Percentiles rank a stretch among this genome's conserved stretches.
These are phyloP conservation scores for Pipra filicauda DNA, from an alignment of 2,113 vertebrate genomes.

Conservation along the genomic window DNA sequence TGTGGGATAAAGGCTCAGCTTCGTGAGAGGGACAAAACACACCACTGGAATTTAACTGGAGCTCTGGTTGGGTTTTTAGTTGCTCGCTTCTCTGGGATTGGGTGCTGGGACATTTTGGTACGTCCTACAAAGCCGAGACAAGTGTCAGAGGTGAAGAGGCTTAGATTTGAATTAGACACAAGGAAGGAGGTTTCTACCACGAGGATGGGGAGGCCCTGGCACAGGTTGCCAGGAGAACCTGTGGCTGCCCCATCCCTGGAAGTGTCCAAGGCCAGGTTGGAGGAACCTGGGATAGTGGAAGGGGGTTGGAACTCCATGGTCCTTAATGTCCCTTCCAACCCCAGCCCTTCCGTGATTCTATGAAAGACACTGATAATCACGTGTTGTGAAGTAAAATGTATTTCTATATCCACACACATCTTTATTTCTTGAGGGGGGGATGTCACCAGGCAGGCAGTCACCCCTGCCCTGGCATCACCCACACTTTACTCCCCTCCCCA, in stretches of 20 bases:
- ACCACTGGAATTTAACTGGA: too few species aligned
- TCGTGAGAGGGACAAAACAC: not conserved
- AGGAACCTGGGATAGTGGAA: rapidly evolving
- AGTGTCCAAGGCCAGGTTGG: not conserved
- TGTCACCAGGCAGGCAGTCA: not conserved
- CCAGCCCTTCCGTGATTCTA: not conserved
- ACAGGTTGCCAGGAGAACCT: not conserved
- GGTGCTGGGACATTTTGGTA: not conserved
- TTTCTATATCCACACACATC: not conserved
- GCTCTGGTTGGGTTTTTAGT: not conserved
- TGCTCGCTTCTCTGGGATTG: rapidly evolving
- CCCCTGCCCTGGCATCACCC: not conserved
- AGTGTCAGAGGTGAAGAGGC: not conserved
- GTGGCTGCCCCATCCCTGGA: not conserved
- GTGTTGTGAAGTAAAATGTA: not conserved
- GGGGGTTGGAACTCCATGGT: not conserved
- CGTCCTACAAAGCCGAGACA: not conserved
- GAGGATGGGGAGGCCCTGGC: not conserved
- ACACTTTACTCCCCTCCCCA: not conserved
- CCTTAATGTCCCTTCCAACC: not conserved
- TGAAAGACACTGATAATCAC: rapidly evolving
- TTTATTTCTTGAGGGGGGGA: not conserved
- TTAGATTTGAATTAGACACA: rapidly evolving
- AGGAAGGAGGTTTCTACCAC: not conserved
- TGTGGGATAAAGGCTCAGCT: not conserved